Percentiles rank a stretch among this genome's conserved stretches.
Conservation (phyloP, 2,113 vertebrate species). For the Reinhardtius hippoglossoides region DNA sequence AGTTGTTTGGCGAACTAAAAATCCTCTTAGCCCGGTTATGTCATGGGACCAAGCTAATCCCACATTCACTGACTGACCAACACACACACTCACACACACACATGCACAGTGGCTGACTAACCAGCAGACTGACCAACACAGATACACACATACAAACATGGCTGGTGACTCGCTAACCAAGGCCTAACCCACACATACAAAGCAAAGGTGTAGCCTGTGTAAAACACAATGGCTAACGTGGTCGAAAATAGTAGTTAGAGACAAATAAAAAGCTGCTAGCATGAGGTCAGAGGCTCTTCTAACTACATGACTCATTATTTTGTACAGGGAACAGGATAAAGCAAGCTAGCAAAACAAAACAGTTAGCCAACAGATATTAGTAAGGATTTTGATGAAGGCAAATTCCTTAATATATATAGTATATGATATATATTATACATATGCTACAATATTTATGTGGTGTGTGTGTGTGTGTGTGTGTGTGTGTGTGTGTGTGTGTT, state of each 20-base stretch:
- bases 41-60: conserved; percentile 79
- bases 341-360: conserved; percentile 33
- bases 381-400: conserved; percentile 4
- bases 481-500: conserved; percentile 1
- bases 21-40: conserved; percentile 81
- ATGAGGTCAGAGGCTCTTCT: conserved; percentile 55
- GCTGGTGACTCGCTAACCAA: conserved; percentile 22
- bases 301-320: conserved; percentile 34
- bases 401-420: conserved; percentile 17
- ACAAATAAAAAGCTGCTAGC: conserved; percentile 30
- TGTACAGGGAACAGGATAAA: conserved; percentile 23
- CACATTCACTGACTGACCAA: conserved; percentile 73
- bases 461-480: neutral
- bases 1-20: conserved; percentile 68
- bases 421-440: neutral
- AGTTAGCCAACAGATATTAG: conserved; percentile 9
- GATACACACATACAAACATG: conserved; percentile 28
- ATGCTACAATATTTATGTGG: neutral
- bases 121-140: conserved; percentile 45
- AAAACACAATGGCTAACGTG: conserved; percentile 18
- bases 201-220: conserved; percentile 28
- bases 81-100: conserved; percentile 42
- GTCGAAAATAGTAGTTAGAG: conserved; percentile 57
- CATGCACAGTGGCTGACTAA: conserved; percentile 41
- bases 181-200: conserved; percentile 37